phyloP scores from a whole-genome alignment of 2,797 vertebrate genomes.

The Mallotus villosus region DNA sequence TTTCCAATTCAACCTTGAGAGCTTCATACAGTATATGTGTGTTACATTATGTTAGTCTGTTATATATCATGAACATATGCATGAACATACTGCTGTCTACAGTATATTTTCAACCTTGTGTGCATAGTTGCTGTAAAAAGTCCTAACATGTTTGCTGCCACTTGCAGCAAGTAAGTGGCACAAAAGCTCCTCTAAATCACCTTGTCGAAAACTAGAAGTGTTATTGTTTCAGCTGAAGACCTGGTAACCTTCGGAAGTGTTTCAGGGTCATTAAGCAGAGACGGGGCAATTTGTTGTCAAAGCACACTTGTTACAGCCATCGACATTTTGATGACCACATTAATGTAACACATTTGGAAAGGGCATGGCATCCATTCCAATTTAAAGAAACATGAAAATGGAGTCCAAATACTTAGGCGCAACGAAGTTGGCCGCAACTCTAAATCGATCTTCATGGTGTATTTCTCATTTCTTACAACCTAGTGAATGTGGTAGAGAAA shows the following conservation, averaged over 20 bases:
- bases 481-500: constrained; percentile 1
- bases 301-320: background rate
- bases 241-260: background rate
- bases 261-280: background rate
- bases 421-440: background rate
- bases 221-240: too few relatives aligned
- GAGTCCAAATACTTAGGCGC: background rate
- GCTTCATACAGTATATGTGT: background rate
- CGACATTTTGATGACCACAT: background rate
- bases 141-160: too few relatives aligned
- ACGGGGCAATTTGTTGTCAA: background rate
- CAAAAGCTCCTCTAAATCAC: too few relatives aligned
- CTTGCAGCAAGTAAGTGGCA: too few relatives aligned
- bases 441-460: background rate
- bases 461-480: constrained; percentile 3
- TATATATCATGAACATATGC: too few relatives aligned
- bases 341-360: background rate
- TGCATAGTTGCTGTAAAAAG: too few relatives aligned
- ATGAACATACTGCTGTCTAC: too few relatives aligned
- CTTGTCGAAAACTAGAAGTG: too few relatives aligned
- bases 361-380: too few relatives aligned
- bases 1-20: background rate
- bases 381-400: background rate
- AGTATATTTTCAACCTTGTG: too few relatives aligned
- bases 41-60: too few relatives aligned